A percentile compares a stretch with the other conserved stretches of the same genome.
Conservation (phyloP, 2,888 invertebrate genomes). For the Trimorus sp. region DNA sequence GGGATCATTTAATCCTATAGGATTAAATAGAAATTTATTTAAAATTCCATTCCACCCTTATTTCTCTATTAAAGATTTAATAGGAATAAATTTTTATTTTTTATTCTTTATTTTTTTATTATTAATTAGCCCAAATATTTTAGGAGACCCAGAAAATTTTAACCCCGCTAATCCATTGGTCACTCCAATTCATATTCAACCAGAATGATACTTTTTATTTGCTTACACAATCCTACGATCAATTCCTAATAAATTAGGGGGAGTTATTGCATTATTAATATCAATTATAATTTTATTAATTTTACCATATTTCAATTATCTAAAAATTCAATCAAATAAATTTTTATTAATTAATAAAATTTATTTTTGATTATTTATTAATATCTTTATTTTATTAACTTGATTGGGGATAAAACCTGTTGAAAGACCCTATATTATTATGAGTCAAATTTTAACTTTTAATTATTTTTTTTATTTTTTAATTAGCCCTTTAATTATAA, state of each 20-base stretch:
- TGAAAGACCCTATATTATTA: conserved; percentile 85
- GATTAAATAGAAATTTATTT: conserved; percentile 85
- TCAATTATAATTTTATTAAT: conserved; percentile 87
- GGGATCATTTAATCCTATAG: conserved; percentile 87
- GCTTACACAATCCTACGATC: conserved; percentile 91
- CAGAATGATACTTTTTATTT: conserved; percentile 93
- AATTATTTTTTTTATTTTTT: conserved; percentile 65
- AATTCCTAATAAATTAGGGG: conserved; percentile 90
- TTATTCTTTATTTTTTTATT: conserved; percentile 82
- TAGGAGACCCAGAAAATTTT: conserved; percentile 90
- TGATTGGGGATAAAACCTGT: conserved; percentile 88
- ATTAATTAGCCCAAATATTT: conserved; percentile 83
- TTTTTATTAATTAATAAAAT: conserved; percentile 85
- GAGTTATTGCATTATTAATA: conserved; percentile 86
- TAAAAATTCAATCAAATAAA: conserved; percentile 78
- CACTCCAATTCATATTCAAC: conserved; percentile 90
- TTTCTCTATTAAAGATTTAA: conserved; percentile 85
- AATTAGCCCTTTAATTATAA: conserved; percentile 43
- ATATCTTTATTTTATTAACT: conserved; percentile 85
- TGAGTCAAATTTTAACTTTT: conserved; percentile 84
- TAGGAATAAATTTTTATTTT: conserved; percentile 84
- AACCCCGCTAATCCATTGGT: conserved; percentile 86
- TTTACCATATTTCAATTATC: conserved; percentile 84
- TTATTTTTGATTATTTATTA: conserved; percentile 84
- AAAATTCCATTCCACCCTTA: conserved; percentile 88